These are phyloP conservation scores for Aurelia aurita complex sp. Pacific DNA, from an alignment of 30 jellyfish, hydroid and myxozoan species.

Conservation along the genomic window DNA sequence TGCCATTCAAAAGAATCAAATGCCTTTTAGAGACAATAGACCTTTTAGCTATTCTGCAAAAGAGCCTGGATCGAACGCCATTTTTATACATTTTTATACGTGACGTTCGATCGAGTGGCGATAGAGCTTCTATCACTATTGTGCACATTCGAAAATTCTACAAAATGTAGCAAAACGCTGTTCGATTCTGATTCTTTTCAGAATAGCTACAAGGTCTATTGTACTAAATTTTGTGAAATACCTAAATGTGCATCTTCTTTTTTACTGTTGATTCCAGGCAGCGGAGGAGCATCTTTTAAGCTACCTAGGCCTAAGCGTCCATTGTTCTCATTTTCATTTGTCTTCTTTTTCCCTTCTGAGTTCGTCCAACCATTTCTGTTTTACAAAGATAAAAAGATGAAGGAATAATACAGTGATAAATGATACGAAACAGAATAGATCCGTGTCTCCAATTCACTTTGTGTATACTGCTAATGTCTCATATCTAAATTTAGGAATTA, in stretches of 20 bases:
- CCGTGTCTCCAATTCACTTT: background rate
- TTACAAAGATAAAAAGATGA: background rate
- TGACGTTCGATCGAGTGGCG: too few species aligned
- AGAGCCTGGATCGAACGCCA: too few species aligned
- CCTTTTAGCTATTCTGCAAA: too few species aligned
- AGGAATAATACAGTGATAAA: background rate
- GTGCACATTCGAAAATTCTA: too few species aligned
- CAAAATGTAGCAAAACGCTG: too few species aligned
- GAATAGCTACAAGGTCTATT: background rate
- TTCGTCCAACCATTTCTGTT: slow-evolving; percentile 23
- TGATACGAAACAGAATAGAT: background rate
- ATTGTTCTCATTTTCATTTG: slow-evolving; percentile 1
- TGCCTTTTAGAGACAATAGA: background rate
- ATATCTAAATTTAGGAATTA: background rate
- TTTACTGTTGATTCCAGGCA: slow-evolving; percentile 67
- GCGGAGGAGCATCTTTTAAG: slow-evolving; percentile 83
- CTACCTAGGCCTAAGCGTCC: slow-evolving; percentile 55
- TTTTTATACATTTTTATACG: too few species aligned
- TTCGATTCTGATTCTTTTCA: too few species aligned
- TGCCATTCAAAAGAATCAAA: background rate
- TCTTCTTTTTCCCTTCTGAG: slow-evolving; percentile 22
- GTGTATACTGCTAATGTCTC: too few species aligned
- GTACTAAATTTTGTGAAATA: background rate
- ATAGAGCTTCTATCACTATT: too few species aligned
- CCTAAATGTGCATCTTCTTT: slow-evolving; percentile 49